Evolutionary conservation across 2,888 invertebrate species (phyloP).

Genomic region (Tachina grossa): DNA sequence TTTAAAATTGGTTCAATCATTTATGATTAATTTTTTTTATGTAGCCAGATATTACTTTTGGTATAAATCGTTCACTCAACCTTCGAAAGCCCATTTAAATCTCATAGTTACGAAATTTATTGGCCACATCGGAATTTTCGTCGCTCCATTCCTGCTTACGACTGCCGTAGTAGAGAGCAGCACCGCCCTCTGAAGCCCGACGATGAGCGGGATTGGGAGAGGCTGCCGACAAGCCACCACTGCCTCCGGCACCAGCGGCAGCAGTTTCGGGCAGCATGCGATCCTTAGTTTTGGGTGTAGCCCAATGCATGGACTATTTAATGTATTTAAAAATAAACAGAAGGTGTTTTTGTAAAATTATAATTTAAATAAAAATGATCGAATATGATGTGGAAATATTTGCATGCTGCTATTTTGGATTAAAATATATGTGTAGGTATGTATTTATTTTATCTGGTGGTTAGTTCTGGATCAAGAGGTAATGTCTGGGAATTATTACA

Average conservation of each 20-base stretch:
- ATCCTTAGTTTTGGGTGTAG: constrained; percentile 93
- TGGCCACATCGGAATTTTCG: constrained; percentile 91
- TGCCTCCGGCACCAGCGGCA: constrained; percentile 78
- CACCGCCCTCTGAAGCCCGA: constrained; percentile 93
- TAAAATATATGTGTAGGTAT: constrained; percentile 25
- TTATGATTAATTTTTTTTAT: constrained; percentile 5
- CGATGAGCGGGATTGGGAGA: constrained; percentile 86
- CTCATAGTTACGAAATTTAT: constrained; percentile 95
- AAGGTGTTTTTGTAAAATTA: background rate
- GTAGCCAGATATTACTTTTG: constrained; percentile 49
- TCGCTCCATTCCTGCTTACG: constrained; percentile 87
- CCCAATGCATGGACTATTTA: constrained; percentile 96
- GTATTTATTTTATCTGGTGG: constrained; percentile 9
- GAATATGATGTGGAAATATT: background rate
- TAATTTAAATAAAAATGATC: background rate
- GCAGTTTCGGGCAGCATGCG: constrained; percentile 89
- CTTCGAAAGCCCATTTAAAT: constrained; percentile 84
- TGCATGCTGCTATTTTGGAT: constrained; percentile 22
- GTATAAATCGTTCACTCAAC: background rate
- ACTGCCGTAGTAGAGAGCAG: constrained; percentile 87
- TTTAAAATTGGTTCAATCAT: constrained; percentile 77
- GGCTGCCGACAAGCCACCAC: constrained; percentile 85
- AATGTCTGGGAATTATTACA: constrained; percentile 60
- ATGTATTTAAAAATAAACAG: background rate
- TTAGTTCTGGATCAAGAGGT: constrained; percentile 71